These are phyloP conservation scores for Dicrostonyx torquatus DNA, from an alignment of 2,797 vertebrate genomes.

Conservation along the genomic window DNA sequence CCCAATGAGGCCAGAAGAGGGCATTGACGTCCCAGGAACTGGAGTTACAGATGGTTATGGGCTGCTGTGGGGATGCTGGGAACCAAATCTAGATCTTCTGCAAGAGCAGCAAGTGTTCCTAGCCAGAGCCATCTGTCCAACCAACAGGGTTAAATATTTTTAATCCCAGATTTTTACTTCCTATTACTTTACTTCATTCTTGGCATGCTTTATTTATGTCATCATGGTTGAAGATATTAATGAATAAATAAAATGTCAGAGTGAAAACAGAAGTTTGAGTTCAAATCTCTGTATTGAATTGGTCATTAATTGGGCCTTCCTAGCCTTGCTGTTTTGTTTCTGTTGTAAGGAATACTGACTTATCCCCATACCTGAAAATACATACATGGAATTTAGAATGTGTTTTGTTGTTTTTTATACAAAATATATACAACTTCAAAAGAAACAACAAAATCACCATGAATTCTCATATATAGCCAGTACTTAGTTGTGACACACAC, in stretches of 20 bases:
- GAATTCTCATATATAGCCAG: background rate
- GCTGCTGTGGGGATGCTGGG: background rate
- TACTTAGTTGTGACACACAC: background rate
- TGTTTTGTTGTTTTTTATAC: constrained; percentile 10
- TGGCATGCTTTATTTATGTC: background rate
- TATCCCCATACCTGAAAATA: background rate
- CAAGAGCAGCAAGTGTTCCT: background rate
- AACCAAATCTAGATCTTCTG: background rate
- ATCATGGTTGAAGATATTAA: background rate
- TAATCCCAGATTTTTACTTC: background rate
- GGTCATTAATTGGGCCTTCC: background rate
- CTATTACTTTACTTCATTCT: background rate
- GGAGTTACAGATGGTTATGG: background rate
- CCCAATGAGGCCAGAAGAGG: background rate
- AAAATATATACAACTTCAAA: constrained; percentile 18
- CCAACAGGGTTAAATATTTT: background rate
- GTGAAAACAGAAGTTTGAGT: constrained; percentile 28
- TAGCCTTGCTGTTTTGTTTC: background rate
- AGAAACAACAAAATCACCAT: background rate
- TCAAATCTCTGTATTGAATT: background rate
- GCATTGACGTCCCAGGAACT: background rate
- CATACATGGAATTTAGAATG: background rate
- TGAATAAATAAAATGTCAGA: constrained; percentile 23
- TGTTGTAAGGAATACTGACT: constrained; percentile 12
- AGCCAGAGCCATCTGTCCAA: background rate